Percentiles rank a stretch among this genome's conserved stretches.
phyloP scores from a whole-genome alignment of 2,797 vertebrate genomes.

The Manis crassicaudata region DNA sequence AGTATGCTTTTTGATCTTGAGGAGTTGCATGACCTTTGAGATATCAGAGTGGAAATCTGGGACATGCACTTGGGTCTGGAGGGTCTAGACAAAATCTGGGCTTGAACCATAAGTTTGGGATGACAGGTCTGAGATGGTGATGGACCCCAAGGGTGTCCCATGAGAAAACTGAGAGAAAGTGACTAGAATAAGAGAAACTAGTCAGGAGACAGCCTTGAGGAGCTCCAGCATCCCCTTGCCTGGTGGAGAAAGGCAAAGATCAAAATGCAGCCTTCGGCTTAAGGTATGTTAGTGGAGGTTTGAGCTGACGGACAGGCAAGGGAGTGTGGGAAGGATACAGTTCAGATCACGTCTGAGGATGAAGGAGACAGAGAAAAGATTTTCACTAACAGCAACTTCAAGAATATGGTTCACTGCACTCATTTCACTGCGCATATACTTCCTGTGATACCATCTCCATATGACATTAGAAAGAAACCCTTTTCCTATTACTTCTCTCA shows the following conservation, averaged over 20 bases:
- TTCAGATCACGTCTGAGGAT: not conserved
- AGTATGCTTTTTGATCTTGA: not conserved
- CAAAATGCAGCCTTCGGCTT: not conserved
- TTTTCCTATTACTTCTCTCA: not conserved
- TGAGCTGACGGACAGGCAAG: not conserved
- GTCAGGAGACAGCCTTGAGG: not conserved
- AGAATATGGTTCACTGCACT: accelerated
- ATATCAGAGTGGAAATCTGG: too few species aligned
- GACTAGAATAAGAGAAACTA: too few species aligned
- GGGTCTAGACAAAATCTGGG: not conserved
- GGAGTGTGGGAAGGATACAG: not conserved
- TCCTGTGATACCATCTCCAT: too few species aligned
- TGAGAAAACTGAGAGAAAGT: not conserved
- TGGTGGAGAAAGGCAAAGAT: not conserved
- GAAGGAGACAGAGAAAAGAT: not conserved
- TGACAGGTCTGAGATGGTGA: not conserved
- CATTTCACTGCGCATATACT: accelerated
- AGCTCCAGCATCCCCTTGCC: too few species aligned
- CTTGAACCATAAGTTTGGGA: not conserved
- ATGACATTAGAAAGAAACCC: not conserved
- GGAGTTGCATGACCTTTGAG: not conserved
- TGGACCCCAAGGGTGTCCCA: too few species aligned
- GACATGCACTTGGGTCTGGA: not conserved
- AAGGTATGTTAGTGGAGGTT: too few species aligned
- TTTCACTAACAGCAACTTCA: accelerated